These are phyloP conservation scores for Phalacrocorax pelagicus DNA, from an alignment of 2,113 vertebrate genomes.

Conservation along the genomic window DNA sequence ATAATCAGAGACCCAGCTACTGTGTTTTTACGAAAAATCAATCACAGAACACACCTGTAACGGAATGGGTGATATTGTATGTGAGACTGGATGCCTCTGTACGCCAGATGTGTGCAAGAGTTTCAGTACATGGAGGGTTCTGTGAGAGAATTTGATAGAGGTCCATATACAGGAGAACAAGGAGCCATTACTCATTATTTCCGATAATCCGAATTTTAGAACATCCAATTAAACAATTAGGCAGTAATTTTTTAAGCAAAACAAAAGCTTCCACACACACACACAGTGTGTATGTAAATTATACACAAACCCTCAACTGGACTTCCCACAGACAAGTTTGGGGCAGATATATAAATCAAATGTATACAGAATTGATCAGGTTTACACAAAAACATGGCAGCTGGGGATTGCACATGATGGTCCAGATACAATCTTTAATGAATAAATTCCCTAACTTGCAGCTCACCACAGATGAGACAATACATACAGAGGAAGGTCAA, in stretches of 20 bases:
- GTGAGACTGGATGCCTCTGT: neutral
- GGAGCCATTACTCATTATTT: neutral
- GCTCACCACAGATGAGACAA: neutral
- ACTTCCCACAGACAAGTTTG: neutral
- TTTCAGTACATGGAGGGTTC: neutral
- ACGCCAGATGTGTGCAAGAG: neutral
- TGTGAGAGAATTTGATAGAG: neutral
- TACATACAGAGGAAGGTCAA: neutral
- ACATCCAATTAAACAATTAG: neutral
- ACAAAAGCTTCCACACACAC: neutral
- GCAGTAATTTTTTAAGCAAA: neutral
- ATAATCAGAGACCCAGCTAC: neutral
- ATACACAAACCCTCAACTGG: fast-evolving
- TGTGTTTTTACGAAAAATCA: neutral
- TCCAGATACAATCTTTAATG: neutral
- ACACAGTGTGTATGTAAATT: neutral
- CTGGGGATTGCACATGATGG: neutral
- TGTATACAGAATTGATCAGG: neutral
- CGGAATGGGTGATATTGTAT: too few relatives aligned
- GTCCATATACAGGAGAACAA: neutral
- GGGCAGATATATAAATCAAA: neutral
- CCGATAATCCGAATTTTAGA: neutral
- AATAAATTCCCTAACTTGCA: neutral
- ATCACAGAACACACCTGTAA: neutral
- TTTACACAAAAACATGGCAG: neutral